Percentiles rank a stretch among this genome's conserved stretches.
phyloP scores from a whole-genome alignment of 2,797 vertebrate species.

The Coranthus polyacanthus region DNA sequence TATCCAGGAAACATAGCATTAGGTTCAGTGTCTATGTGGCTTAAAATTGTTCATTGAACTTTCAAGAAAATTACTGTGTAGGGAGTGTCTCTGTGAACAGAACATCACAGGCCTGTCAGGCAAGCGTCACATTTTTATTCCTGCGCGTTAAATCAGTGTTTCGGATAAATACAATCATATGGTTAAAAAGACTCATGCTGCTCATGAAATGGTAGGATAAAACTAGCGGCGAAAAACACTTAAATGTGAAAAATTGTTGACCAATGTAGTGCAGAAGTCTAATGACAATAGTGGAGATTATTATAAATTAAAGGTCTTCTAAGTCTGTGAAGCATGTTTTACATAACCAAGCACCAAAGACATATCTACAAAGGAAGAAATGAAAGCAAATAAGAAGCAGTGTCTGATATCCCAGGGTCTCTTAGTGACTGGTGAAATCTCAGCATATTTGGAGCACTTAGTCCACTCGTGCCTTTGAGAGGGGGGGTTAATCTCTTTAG shows the following conservation, averaged over 20 bases:
- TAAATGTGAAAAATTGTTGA: background rate
- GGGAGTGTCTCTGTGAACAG: slow-evolving; percentile 4
- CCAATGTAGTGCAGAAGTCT: background rate
- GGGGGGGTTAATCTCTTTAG: slow-evolving; percentile 68
- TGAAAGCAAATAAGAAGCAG: slow-evolving; percentile 4
- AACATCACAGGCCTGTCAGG: background rate
- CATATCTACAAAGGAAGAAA: background rate
- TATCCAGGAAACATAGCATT: slow-evolving; percentile 23
- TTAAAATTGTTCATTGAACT: slow-evolving; percentile 46
- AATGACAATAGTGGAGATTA: background rate
- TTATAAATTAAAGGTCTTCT: background rate
- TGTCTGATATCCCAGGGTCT: background rate
- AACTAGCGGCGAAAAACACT: background rate
- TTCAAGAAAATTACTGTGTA: background rate
- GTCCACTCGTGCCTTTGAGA: slow-evolving; percentile 49
- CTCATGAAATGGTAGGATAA: background rate
- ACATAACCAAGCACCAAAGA: too few relatives aligned
- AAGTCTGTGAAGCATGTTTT: too few relatives aligned
- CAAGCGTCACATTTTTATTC: background rate
- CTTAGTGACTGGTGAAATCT: slow-evolving; percentile 33
- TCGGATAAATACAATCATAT: background rate
- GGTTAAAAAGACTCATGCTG: background rate
- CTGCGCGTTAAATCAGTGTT: slow-evolving; percentile 9
- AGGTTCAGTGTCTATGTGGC: slow-evolving; percentile 12
- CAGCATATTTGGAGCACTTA: slow-evolving; percentile 70